Percentiles rank a stretch among this genome's conserved stretches.
These are phyloP conservation scores for Phymorhynchus buccinoides DNA, from an alignment of 1,140 invertebrate genomes.

Conservation along the genomic window DNA sequence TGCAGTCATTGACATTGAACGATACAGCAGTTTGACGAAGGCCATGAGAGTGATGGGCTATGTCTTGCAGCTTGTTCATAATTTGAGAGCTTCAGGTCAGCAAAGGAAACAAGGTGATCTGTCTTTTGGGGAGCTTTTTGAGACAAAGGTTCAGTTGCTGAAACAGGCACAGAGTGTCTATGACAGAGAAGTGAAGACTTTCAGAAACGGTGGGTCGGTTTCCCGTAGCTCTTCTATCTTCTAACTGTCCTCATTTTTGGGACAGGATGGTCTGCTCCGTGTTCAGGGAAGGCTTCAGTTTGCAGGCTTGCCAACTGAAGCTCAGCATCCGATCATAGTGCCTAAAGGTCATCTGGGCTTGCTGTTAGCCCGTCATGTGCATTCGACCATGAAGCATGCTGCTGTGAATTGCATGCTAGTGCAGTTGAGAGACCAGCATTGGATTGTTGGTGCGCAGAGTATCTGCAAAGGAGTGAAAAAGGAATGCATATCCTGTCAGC, in stretches of 20 bases:
- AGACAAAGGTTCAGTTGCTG: too few species aligned
- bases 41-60: too few species aligned
- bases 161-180: too few species aligned
- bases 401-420: background rate
- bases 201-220: too few species aligned
- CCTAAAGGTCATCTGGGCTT: conserved; percentile 15
- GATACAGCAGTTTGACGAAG: too few species aligned
- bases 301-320: background rate
- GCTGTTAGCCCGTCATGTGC: background rate
- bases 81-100: too few species aligned
- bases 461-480: background rate
- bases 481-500: conserved; percentile 15
- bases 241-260: conserved; percentile 5
- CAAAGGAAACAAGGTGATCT: too few species aligned
- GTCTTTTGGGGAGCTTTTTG: too few species aligned
- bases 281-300: background rate
- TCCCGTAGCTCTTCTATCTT: too few species aligned
- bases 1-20: too few species aligned
- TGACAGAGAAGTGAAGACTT: too few species aligned
- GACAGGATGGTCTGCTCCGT: conserved; percentile 18
- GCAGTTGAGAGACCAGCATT: conserved; percentile 15
- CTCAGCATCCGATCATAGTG: conserved; percentile 1
- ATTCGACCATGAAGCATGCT: background rate
- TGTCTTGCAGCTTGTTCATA: too few species aligned
- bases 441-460: background rate